phyloP scores from a whole-genome alignment of 2,888 invertebrate genomes.

The Magallana nippona region DNA sequence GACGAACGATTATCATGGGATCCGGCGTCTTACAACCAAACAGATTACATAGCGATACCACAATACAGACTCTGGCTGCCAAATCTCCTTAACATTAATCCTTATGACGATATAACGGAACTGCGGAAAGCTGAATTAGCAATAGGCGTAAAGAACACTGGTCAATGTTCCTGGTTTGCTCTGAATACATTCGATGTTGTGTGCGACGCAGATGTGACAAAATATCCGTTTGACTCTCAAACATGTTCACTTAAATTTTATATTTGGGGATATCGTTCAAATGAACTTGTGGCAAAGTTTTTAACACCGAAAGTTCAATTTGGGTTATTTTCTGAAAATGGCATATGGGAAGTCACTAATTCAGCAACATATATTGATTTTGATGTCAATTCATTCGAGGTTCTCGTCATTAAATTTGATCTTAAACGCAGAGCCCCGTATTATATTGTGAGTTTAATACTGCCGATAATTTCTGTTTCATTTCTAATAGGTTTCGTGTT shows the following conservation, averaged over 20 bases:
- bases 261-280: background rate
- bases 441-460: background rate
- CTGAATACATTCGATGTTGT: background rate
- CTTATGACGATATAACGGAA: background rate
- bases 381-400: background rate
- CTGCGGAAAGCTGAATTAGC: background rate
- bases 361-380: background rate
- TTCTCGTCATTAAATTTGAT: background rate
- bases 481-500: background rate
- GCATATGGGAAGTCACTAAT: background rate
- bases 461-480: background rate
- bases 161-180: background rate
- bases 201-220: background rate
- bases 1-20: slow-evolving; percentile 51
- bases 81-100: background rate
- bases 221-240: background rate
- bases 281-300: background rate
- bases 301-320: background rate
- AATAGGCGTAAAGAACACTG: background rate
- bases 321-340: background rate
- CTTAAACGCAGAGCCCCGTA: background rate
- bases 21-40: slow-evolving; percentile 40
- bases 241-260: background rate
- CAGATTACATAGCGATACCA: slow-evolving; percentile 19
- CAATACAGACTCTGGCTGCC: slow-evolving; percentile 47